Base-by-base conservation (phyloP, 2,797 vertebrate genomes). In the Tolypeutes matacus region DNA sequence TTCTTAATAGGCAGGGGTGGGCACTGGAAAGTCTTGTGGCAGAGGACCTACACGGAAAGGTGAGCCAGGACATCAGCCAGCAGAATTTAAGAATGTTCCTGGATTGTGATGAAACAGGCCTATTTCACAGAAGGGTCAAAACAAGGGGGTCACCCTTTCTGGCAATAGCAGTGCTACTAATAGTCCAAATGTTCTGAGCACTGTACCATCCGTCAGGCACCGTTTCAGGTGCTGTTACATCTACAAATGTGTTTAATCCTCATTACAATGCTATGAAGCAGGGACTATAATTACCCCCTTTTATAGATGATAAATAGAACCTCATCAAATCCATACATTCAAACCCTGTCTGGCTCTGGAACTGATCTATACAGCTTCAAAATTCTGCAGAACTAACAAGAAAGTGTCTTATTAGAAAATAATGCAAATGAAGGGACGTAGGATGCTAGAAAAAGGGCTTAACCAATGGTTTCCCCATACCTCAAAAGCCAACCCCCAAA, bases 401-500 rank as follows among this genome's bases (percentile, higher is more conserved):
- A 83, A 85, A 87, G 31, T 23, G 7, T 56, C 51, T 76, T 46
- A 31, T 0, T 70, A 76, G 27, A 92, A 84, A 25, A 39, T 8
- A 60, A 85, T n/a, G n/a, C 36, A 81, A 78, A 88, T 11, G 23
- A 85, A 77, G 56, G 53, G 21, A 62, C 10, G 77, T 5, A 56
- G 53, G 53, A 23, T 65, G 34, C 36, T 62, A 88, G 18, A 36
- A 95, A 89, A 53, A 81, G 31, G 0, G 3, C 31, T 72, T 62
- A 86, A 69, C 25, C 49, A 73, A 49, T 34, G 65, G 49, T 56
- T 89, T 93, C 51, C 21, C 46, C 31, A 89, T 60, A 64, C 56
- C 23, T 51, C 49, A 93, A 93, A 94, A 89, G 64, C 51, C 31
- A 83, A 93, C 64, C 72, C 34, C 5, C 8, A 91, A 91, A 89